Conservation (phyloP, 1,140 invertebrate species). For the Drosophila parvula region DNA sequence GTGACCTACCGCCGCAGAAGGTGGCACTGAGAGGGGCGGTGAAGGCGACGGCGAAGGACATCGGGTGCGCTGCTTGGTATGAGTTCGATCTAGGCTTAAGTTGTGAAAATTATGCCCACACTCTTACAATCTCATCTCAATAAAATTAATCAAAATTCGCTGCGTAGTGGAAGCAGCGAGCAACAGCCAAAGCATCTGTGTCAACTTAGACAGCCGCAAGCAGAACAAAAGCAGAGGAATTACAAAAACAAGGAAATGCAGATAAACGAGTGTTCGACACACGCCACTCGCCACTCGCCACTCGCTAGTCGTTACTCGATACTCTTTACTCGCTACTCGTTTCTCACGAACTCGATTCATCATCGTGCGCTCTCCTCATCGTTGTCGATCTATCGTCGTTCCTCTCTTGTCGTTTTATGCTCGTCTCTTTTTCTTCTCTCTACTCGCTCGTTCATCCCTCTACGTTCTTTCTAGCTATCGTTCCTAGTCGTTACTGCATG, state of each 20-base stretch:
- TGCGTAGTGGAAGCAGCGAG: constrained; percentile 56
- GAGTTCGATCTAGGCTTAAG: constrained; percentile 68
- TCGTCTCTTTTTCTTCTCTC: constrained; percentile 49
- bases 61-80: constrained; percentile 50
- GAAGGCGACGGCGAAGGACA: constrained; percentile 13
- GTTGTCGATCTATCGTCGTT: constrained; percentile 48
- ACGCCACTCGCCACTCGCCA: constrained; percentile 3
- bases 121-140: constrained; percentile 61
- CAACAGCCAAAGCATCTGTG: constrained; percentile 40
- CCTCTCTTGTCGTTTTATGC: constrained; percentile 48
- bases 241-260: constrained; percentile 32
- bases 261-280: constrained; percentile 29
- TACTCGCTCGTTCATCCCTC: constrained; percentile 58
- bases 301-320: constrained; percentile 19
- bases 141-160: constrained; percentile 71
- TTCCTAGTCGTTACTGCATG: constrained; percentile 62
- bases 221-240: constrained; percentile 28
- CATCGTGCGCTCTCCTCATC: constrained; percentile 47
- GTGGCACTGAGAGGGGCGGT: constrained; percentile 48
- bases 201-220: constrained; percentile 25
- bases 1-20: constrained; percentile 58
- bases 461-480: constrained; percentile 53
- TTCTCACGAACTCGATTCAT: constrained; percentile 52
- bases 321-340: constrained; percentile 36
- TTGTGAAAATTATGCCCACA: constrained; percentile 63